Evolutionary conservation across 2,113 vertebrate genomes (phyloP).

Genomic region (Cyphomyrus plagiostoma): DNA sequence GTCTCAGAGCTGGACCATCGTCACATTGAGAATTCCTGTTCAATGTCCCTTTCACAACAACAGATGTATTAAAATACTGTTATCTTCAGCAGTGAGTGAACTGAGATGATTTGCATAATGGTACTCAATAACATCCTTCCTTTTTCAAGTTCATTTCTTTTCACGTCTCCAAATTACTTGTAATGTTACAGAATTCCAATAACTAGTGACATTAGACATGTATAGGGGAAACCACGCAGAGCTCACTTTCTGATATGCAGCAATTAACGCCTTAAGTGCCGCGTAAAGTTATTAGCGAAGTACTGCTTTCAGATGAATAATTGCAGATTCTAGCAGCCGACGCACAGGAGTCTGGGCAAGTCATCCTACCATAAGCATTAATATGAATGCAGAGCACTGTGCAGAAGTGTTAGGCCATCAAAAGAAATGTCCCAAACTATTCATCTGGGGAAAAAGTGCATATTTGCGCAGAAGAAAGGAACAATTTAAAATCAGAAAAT

Average conservation of each 20-base stretch:
- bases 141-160: not conserved
- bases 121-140: not conserved
- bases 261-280: not conserved
- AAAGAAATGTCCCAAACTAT: not conserved
- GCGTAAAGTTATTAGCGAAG: not conserved
- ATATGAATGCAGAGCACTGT: not conserved
- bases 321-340: not conserved
- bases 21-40: not conserved
- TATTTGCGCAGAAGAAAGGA: not conserved
- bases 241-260: not conserved
- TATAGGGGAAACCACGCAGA: not conserved
- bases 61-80: not conserved
- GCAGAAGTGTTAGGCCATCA: not conserved
- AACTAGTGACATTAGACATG: not conserved
- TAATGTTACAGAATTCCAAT: not conserved
- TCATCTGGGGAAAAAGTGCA: not conserved
- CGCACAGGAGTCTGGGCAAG: not conserved
- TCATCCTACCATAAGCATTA: not conserved
- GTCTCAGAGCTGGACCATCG: not conserved
- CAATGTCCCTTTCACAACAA: not conserved
- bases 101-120: not conserved
- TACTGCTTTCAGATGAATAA: not conserved
- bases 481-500: not conserved
- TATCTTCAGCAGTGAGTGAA: not conserved
- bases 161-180: not conserved